A percentile compares a stretch with the other conserved stretches of the same genome.
Conservation (phyloP, 1,140 invertebrate species). For the Lepidurus apus region DNA sequence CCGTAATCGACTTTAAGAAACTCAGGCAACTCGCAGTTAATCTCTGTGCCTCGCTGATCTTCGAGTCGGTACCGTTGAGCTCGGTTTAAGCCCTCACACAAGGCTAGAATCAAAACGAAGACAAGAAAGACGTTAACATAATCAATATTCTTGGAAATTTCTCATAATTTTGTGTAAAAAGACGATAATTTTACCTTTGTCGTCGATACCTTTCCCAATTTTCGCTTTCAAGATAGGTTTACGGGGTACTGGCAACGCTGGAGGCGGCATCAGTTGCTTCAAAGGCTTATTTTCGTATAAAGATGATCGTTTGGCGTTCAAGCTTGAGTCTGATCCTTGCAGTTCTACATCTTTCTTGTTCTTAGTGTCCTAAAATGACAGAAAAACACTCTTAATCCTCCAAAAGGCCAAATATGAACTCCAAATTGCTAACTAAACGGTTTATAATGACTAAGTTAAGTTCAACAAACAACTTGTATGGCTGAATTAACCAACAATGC, state of each 20-base stretch:
- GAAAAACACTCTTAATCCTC: not conserved
- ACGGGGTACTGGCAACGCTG: not conserved
- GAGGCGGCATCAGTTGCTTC: not conserved
- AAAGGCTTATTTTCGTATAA: not conserved
- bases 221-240: slow-evolving; percentile 1
- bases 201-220: not conserved
- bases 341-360: not conserved
- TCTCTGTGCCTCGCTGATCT: slow-evolving; percentile 74
- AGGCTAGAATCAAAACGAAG: slow-evolving; percentile 39
- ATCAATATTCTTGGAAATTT: not conserved
- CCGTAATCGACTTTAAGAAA: slow-evolving; percentile 55
- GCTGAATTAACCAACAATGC: too few species aligned
- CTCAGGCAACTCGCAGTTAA: slow-evolving; percentile 72
- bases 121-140: not conserved
- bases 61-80: slow-evolving; percentile 67
- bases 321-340: not conserved
- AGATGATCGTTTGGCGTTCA: not conserved
- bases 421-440: too few species aligned
- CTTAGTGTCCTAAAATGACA: not conserved
- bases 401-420: not conserved
- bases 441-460: too few species aligned
- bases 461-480: too few species aligned
- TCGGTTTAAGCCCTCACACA: slow-evolving; percentile 69
- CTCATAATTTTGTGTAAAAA: too few species aligned
- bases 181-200: not conserved